Percentiles rank a stretch among this genome's conserved stretches.
phyloP scores from a whole-genome alignment of 1,140 invertebrate genomes.

The Tigriopus japonicus region DNA sequence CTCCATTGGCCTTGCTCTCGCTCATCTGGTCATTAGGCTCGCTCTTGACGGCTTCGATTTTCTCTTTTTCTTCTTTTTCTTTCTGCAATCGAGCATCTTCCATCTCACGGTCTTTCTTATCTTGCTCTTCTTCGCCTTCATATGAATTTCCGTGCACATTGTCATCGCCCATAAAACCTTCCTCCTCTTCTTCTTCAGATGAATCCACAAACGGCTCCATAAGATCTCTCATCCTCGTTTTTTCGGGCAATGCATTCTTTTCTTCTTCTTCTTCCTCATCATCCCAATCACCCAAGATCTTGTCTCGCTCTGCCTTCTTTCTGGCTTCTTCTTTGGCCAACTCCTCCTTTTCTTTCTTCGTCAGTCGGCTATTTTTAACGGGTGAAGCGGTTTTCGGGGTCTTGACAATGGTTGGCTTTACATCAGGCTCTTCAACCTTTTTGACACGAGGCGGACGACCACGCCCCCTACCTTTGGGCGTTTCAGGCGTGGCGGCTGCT shows the following conservation, averaged over 20 bases:
- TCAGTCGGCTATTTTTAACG: not conserved
- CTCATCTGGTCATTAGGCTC: not conserved
- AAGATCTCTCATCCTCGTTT: not conserved
- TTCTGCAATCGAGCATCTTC: not conserved
- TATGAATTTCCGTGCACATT: not conserved
- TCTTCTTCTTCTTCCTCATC: slow-evolving; percentile 8
- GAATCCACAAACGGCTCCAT: too few species aligned
- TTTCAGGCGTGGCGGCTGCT: not conserved
- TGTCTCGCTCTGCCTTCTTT: not conserved
- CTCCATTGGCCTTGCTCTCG: not conserved
- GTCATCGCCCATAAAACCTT: slow-evolving; percentile 1
- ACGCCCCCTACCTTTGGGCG: not conserved
- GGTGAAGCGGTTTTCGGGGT: not conserved
- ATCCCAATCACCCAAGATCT: slow-evolving; percentile 4
- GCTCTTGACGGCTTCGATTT: not conserved
- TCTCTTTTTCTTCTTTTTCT: not conserved
- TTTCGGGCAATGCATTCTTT: not conserved
- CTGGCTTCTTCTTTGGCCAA: slow-evolving; percentile 3
- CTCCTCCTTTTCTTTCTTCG: slow-evolving; percentile 1
- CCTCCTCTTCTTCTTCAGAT: not conserved
- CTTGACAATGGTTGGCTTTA: not conserved
- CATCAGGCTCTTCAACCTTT: not conserved
- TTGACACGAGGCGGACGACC: not conserved
- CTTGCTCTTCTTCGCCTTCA: not conserved
- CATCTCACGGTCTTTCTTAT: too few species aligned